Base-by-base conservation (phyloP, 64 coral and sea anemone species). In the Dendronephthya gigantea region DNA sequence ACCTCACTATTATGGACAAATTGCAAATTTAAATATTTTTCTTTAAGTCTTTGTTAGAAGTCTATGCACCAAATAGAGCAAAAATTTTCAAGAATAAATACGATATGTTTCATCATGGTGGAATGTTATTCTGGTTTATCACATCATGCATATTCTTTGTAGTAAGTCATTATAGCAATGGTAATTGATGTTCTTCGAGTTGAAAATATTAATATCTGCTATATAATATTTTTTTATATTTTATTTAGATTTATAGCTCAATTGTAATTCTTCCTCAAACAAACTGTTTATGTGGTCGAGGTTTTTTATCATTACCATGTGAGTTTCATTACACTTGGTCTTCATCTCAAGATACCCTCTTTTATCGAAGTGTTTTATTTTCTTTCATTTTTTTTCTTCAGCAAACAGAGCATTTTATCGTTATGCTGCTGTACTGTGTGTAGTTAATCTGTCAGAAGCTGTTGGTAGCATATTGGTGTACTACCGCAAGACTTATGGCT, bases 261-360 rank as follows among this genome's bases (percentile, higher is more conserved):
- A 79, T 79, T 36, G 72, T 79, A 39, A 79, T 79, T 39, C 72
- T 79, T 79, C 72, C 72, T 2, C 34, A 79, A 79, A 29, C 32
- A 79, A 79, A 79, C 31, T 79, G 72, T 35, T 39, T 79, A 14
- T 79, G 72, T 35, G 72, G 19, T 12, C 72, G 32, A 30, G 72
- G 72, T 16, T 79, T 79, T 34, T 10, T 79, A 17, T 79, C 72
- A 36, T 29, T 79, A 6, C 72, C 72, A 36, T 79, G 72, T 79
- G 29, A 79, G 72, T 79, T 16, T 22, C 3, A 62, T 62, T 62
- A 5, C 4, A 17, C 17, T 22, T 7, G 1, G 25, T 35, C 72
- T 79, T 79, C 25, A 62, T 5, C 3, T 62, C 25, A 23, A 22
- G 7, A 17, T 62, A 4, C 19, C n/a, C n/a, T n/a, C n/a, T 62